Percentiles rank a stretch among this genome's conserved stretches.
Evolutionary conservation across 1,140 invertebrate genomes (phyloP).

Genomic region (Argopecten irradians): DNA sequence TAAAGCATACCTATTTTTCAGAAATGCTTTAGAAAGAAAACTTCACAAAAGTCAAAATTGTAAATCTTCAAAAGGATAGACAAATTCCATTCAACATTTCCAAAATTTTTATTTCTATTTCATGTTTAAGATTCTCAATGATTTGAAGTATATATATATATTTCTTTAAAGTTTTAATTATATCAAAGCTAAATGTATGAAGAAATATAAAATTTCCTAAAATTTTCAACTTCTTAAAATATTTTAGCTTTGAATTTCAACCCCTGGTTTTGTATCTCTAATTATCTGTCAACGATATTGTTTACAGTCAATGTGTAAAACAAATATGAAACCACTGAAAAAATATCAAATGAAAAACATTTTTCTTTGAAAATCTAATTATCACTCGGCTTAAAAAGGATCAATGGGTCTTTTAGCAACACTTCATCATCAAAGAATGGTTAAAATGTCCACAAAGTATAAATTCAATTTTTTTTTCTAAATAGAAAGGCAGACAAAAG

Average conservation of each 20-base stretch:
- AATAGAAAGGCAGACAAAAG: slow-evolving; percentile 1
- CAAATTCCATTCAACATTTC: background rate
- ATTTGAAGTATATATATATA: background rate
- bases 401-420: background rate
- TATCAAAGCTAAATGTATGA: background rate
- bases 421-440: slow-evolving; percentile 2
- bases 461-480: slow-evolving; percentile 4
- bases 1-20: background rate
- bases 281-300: background rate
- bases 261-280: background rate
- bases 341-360: background rate
- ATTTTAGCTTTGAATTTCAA: background rate
- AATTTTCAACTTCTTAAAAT: background rate
- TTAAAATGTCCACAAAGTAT: slow-evolving; percentile 11
- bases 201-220: background rate
- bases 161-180: background rate
- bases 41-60: background rate
- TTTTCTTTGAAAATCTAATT: slow-evolving; percentile 23
- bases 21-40: background rate
- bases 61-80: background rate
- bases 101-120: too few relatives aligned
- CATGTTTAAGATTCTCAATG: background rate
- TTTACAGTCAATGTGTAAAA: background rate
- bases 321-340: background rate
- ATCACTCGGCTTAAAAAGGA: background rate